A percentile compares a stretch with the other conserved stretches of the same genome.
phyloP scores from a whole-genome alignment of 2,113 vertebrate species.

The Hypanus sabinus region DNA sequence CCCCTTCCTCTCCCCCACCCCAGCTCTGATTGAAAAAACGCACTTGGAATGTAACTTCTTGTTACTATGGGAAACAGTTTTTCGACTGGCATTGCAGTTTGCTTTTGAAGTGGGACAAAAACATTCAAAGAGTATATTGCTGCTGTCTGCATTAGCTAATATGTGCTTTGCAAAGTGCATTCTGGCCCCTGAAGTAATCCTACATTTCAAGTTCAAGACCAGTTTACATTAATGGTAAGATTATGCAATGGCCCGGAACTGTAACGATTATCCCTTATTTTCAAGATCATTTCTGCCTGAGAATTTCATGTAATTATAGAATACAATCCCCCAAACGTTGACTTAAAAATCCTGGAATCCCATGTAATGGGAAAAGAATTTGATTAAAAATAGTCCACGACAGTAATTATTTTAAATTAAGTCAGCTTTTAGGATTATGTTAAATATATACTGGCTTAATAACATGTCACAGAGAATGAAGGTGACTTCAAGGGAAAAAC shows the following conservation, averaged over 20 bases:
- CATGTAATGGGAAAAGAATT: conserved; percentile 9
- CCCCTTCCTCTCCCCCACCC: background rate
- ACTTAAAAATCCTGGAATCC: background rate
- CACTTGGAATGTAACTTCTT: background rate
- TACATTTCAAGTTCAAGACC: background rate
- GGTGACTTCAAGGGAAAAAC: too few relatives aligned
- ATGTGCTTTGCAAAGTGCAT: background rate
- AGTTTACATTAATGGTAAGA: background rate
- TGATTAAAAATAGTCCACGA: background rate
- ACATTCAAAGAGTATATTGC: too few relatives aligned
- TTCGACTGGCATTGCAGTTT: background rate
- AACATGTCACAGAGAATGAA: background rate
- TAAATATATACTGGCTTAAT: background rate
- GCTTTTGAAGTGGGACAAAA: too few relatives aligned
- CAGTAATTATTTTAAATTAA: conserved; percentile 18
- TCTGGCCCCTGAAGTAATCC: background rate
- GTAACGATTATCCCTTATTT: background rate
- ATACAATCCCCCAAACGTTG: background rate
- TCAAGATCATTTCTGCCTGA: background rate
- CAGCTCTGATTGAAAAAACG: background rate
- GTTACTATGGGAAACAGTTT: background rate
- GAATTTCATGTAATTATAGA: background rate
- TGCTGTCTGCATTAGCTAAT: background rate
- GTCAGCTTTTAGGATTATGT: background rate
- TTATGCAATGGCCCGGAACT: background rate